A percentile compares a stretch with the other conserved stretches of the same genome.
These are phyloP conservation scores for Corythoichthys intestinalis DNA, from an alignment of 2,113 vertebrate genomes.

Conservation along the genomic window DNA sequence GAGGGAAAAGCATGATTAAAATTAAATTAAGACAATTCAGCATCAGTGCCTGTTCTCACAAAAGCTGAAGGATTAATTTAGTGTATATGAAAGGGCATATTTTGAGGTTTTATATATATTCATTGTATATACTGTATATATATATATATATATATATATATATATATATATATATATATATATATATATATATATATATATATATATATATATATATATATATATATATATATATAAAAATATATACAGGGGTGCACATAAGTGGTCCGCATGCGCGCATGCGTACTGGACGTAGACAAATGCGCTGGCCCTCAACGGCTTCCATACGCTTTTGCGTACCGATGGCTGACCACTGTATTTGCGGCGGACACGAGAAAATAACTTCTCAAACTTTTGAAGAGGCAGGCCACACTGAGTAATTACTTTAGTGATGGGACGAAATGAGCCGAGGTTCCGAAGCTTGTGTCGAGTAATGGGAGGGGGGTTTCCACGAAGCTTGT, in stretches of 20 bases:
- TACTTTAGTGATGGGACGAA: too few relatives aligned
- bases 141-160: not conserved
- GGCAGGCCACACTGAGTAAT: too few relatives aligned
- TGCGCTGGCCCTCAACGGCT: too few relatives aligned
- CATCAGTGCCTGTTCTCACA: not conserved
- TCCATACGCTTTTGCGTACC: too few relatives aligned
- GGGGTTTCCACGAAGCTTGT: too few relatives aligned
- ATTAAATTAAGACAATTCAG: not conserved
- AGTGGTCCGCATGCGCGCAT: too few relatives aligned
- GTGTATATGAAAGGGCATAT: not conserved
- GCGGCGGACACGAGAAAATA: too few relatives aligned
- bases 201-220: not conserved
- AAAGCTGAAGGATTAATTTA: not conserved
- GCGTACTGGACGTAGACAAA: too few relatives aligned
- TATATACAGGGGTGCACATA: not conserved
- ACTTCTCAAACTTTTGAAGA: too few relatives aligned
- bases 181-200: not conserved
- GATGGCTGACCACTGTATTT: too few relatives aligned
- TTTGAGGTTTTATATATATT: not conserved
- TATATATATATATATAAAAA: not conserved
- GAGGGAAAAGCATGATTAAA: not conserved
- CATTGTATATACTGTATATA: not conserved
- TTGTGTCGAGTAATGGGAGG: too few relatives aligned
- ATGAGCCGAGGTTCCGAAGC: too few relatives aligned
- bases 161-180: not conserved